Conservation (phyloP, 2,888 invertebrate genomes). For the Rhopalosiphum nymphaeae region DNA sequence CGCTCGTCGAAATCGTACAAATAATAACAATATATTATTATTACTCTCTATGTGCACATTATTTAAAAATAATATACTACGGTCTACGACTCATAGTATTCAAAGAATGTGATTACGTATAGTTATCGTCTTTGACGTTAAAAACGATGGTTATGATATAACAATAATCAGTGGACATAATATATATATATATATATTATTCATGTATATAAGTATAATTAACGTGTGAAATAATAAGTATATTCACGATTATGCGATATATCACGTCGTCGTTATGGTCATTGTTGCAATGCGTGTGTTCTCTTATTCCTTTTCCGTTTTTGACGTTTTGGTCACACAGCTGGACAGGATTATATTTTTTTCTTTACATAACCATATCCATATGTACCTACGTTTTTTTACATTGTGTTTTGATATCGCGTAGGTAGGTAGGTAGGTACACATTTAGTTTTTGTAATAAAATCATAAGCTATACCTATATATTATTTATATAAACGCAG, state of each 20-base stretch:
- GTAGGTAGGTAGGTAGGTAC: not conserved
- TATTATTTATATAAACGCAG: not conserved
- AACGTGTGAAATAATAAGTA: constrained; percentile 35
- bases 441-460: constrained; percentile 9
- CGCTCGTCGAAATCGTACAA: not conserved
- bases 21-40: not conserved
- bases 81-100: not conserved
- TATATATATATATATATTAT: not conserved
- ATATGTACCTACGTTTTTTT: constrained; percentile 11
- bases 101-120: constrained; percentile 1
- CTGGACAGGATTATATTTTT: constrained; percentile 21
- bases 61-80: not conserved
- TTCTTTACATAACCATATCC: constrained; percentile 53
- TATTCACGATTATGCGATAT: not conserved
- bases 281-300: constrained; percentile 35
- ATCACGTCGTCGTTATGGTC: constrained; percentile 24
- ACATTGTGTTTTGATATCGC: constrained; percentile 32
- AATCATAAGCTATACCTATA: not conserved
- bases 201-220: not conserved
- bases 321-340: constrained; percentile 40
- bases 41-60: not conserved
- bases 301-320: constrained; percentile 41
- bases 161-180: constrained; percentile 36
- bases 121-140: not conserved
- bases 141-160: constrained; percentile 16